Conservation (phyloP, 2,797 vertebrate species). For the Pseudochirops cupreus region DNA sequence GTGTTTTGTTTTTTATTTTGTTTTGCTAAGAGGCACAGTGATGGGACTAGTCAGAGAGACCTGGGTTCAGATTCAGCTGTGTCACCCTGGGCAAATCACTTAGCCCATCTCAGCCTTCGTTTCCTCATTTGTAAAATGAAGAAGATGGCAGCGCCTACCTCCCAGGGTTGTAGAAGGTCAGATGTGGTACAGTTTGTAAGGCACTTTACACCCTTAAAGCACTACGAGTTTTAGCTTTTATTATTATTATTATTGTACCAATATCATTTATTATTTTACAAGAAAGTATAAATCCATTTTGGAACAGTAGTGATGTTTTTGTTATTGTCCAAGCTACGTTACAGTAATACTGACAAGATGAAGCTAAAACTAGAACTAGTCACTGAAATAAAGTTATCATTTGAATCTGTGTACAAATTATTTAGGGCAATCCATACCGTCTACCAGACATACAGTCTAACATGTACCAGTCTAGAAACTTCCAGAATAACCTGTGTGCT, state of each 20-base stretch:
- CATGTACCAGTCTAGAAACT: background rate
- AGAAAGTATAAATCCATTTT: background rate
- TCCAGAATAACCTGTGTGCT: background rate
- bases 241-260: background rate
- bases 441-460: background rate
- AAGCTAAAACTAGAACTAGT: background rate
- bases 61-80: background rate
- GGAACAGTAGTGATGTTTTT: background rate
- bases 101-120: background rate
- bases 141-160: background rate
- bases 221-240: background rate
- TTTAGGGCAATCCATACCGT: background rate
- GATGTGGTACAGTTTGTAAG: background rate
- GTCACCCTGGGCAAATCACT: background rate
- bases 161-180: background rate
- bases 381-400: background rate
- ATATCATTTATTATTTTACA: slow-evolving; percentile 46
- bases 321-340: background rate
- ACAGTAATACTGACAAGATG: background rate
- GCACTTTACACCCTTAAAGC: background rate
- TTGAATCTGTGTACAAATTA: background rate
- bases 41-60: background rate
- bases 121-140: background rate
- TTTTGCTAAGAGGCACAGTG: background rate
- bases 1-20: slow-evolving; percentile 27